Evolutionary conservation across 2,797 vertebrate species (phyloP).

Genomic region (Valencia hispanica): DNA sequence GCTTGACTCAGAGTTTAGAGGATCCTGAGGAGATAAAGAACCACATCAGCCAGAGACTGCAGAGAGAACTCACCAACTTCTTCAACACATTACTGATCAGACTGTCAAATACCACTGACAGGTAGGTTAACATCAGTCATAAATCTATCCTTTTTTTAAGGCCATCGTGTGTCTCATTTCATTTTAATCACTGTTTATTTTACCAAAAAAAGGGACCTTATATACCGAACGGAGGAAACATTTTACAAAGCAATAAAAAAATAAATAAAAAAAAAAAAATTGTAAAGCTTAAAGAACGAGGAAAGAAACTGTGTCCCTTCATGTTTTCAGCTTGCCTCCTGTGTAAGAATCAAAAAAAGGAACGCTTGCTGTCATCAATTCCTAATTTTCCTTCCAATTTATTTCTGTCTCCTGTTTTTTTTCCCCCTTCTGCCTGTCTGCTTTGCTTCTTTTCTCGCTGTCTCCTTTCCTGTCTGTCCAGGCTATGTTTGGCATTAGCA

Average conservation of each 20-base stretch:
- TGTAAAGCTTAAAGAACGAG: background rate
- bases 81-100: constrained; percentile 85
- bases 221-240: background rate
- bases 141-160: background rate
- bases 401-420: constrained; percentile 1
- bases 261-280: background rate
- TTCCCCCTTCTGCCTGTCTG: constrained; percentile 27
- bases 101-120: constrained; percentile 82
- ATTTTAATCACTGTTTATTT: background rate
- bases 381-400: constrained; percentile 1
- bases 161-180: background rate
- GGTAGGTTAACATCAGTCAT: constrained; percentile 72
- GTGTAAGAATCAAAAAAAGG: constrained; percentile 15
- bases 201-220: background rate
- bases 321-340: background rate
- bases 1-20: constrained; percentile 53
- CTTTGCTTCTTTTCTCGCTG: constrained; percentile 34
- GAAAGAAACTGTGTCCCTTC: too few species aligned
- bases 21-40: constrained; percentile 81
- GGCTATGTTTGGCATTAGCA: constrained; percentile 85
- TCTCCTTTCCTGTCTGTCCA: constrained; percentile 62
- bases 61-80: constrained; percentile 88
- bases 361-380: constrained; percentile 9
- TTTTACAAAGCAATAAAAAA: background rate
- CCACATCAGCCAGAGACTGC: constrained; percentile 87